Conservation (phyloP, 2,113 vertebrate genomes). For the Petroica traversi region DNA sequence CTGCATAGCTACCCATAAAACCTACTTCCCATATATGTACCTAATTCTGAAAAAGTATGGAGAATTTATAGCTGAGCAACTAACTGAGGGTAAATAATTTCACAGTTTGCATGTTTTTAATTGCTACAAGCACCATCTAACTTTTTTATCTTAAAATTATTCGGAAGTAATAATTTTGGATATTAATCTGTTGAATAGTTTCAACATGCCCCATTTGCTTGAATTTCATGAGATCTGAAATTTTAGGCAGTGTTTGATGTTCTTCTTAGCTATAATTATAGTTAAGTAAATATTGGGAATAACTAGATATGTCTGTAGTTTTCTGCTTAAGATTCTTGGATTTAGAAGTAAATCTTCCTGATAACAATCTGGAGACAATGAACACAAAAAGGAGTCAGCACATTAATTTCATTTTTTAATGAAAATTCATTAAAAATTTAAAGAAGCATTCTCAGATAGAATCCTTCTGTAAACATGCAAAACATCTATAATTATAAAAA, state of each 20-base stretch:
- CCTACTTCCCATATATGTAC: background rate
- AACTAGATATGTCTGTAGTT: background rate
- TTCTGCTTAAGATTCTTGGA: background rate
- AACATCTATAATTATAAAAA: background rate
- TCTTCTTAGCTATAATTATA: background rate
- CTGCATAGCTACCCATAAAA: background rate
- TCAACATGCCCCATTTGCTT: background rate
- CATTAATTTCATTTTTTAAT: background rate
- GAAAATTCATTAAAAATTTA: background rate
- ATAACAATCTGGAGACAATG: background rate
- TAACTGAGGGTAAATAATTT: background rate
- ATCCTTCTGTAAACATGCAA: background rate
- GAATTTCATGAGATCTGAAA: background rate
- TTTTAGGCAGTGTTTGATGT: background rate
- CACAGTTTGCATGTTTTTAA: background rate
- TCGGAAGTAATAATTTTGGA: background rate
- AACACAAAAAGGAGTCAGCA: background rate
- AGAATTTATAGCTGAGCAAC: background rate
- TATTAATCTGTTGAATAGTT: background rate
- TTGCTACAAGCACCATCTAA: background rate
- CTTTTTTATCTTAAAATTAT: background rate
- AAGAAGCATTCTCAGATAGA: background rate
- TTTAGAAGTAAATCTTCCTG: background rate
- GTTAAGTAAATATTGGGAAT: background rate
- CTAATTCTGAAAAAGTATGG: background rate